Base-by-base conservation (phyloP, 2,888 invertebrate genomes). In the Heterodera filipjevi region DNA sequence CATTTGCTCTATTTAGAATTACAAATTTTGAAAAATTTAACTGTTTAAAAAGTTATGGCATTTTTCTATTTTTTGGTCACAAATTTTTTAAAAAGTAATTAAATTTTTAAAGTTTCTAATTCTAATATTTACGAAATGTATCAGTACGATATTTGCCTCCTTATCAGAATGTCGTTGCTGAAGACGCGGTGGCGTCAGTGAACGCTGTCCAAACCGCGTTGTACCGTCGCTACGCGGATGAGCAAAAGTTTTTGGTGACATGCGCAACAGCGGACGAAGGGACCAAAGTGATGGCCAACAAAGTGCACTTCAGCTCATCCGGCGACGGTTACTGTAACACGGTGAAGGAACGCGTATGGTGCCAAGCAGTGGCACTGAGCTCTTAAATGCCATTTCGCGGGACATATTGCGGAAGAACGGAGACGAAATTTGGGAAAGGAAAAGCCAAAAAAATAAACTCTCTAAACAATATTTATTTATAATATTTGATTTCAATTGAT, bases 251-350 rank as follows among this genome's bases (percentile, higher is more conserved):
- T 39, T 14, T 78, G 16, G 78, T 78, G 22, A 66, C 44, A 3
- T 78, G 78, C 70, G 33, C 78, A 39, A 39, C 78, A 1, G 77
- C 71, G 22, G 27, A 76, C 16, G 73, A 76, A 0, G 44, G 35
- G n/a, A 46, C 44, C 53, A 39, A 66, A 32, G 27, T 44, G 35
- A 77, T 32, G 39, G 44, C 59, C 39, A 78, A 49, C 70, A 77
- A 78, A 78, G 46, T 78, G 59, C 77, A 75, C 33, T 44, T 77
- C 49, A 64, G 64, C 53, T 76, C 75, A 10, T 68, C 59, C 27
- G 78, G 78, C 3, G 78, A 78, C 59, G 78, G 78, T n/a, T 78
- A 78, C 70, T 78, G 78, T 35, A 73, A 78, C 59, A 49, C 78
- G 32, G 44, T 73, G n/a, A 78, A 78, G 35, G 46, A 76, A 14